These are phyloP conservation scores for Muscicapa adusta DNA, from an alignment of 2,113 vertebrate genomes.

Conservation along the genomic window DNA sequence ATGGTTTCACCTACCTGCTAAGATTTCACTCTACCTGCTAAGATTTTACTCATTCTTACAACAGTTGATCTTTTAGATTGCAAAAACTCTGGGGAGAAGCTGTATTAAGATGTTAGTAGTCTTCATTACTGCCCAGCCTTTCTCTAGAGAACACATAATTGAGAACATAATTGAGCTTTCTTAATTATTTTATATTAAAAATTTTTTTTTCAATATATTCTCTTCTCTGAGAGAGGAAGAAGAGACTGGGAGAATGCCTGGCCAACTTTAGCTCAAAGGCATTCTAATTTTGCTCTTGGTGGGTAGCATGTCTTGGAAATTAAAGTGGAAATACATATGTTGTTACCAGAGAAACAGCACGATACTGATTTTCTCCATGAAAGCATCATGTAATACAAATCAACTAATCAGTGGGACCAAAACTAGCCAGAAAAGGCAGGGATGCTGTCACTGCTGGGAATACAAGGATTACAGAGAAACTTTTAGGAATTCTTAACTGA, in stretches of 20 bases:
- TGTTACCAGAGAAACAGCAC: slow-evolving; percentile 10
- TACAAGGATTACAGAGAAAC: neutral
- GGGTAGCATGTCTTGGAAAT: neutral
- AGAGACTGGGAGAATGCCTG: neutral
- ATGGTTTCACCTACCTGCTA: neutral
- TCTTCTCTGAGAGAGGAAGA: neutral
- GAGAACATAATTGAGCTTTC: neutral
- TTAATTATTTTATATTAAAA: slow-evolving; percentile 29
- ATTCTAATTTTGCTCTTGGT: neutral
- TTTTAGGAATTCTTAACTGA: neutral
- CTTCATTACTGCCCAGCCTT: slow-evolving; percentile 20
- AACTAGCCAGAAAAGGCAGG: neutral
- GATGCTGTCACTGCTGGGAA: neutral
- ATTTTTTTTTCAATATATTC: neutral
- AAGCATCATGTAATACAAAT: neutral
- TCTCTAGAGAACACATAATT: neutral
- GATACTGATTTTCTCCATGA: neutral
- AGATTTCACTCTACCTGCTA: neutral
- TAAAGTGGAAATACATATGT: neutral
- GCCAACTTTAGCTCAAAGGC: neutral
- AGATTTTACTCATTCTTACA: neutral
- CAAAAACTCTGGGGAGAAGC: neutral
- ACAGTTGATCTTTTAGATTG: neutral
- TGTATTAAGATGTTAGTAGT: neutral
- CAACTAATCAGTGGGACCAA: neutral